A percentile compares a stretch with the other conserved stretches of the same genome.
Conservation (phyloP, 1,140 invertebrate species). For the Melanaphis sacchari region DNA sequence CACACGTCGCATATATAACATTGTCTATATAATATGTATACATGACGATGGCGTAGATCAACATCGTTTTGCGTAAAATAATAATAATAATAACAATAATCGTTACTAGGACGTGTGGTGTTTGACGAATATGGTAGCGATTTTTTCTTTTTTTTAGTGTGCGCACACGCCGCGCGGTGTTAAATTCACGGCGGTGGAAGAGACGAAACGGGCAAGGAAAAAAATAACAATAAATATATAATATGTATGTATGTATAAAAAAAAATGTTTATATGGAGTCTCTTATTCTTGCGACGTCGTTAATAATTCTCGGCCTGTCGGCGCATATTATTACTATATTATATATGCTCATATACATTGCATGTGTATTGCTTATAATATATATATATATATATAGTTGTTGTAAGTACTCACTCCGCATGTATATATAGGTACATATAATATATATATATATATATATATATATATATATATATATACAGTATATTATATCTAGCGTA, state of each 20-base stretch:
- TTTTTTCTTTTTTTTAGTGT: conserved; percentile 1
- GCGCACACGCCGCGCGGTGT: neutral
- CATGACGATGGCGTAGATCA: neutral
- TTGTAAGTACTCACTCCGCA: neutral
- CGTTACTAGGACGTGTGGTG: conserved; percentile 24
- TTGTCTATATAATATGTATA: neutral
- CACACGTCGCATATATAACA: neutral
- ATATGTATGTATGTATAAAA: neutral
- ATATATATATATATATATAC: neutral
- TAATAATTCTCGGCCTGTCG: conserved; percentile 37
- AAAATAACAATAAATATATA: conserved; percentile 13
- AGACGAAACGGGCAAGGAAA: neutral
- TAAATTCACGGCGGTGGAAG: neutral
- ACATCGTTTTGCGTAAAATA: conserved; percentile 31
- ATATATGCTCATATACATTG: neutral
- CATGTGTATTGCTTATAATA: neutral
- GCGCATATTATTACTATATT: neutral
- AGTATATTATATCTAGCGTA: neutral
- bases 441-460: neutral
- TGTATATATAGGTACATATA: neutral
- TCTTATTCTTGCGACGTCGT: conserved; percentile 15
- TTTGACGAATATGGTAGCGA: conserved; percentile 1
- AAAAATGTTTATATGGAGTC: neutral
- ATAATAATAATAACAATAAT: conserved; percentile 33
- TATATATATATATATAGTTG: neutral